These are phyloP conservation scores for Sceliomorpha sp. DNA, from an alignment of 2,888 invertebrate species.

Conservation along the genomic window DNA sequence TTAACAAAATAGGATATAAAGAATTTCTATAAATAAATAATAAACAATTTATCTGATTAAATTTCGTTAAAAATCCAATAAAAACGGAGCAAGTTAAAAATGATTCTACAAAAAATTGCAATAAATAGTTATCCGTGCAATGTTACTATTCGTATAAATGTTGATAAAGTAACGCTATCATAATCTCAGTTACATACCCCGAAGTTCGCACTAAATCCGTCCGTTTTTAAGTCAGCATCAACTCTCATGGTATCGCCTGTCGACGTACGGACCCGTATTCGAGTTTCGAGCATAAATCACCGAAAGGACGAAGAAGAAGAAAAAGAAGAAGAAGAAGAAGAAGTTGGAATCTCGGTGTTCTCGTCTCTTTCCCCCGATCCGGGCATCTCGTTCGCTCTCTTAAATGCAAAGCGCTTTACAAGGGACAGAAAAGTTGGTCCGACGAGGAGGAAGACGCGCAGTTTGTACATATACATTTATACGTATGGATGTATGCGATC, in stretches of 20 bases:
- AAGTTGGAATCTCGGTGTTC: slow-evolving; percentile 60
- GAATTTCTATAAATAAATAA: no score
- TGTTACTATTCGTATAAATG: no score
- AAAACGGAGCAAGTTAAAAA: no score
- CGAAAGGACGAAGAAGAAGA: no score
- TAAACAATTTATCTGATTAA: no score
- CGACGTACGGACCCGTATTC: slow-evolving; percentile 46
- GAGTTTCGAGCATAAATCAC: slow-evolving; percentile 65
- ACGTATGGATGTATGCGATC: slow-evolving; percentile 29
- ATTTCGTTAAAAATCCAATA: no score
- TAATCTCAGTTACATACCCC: no score
- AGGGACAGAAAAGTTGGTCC: slow-evolving; percentile 42
- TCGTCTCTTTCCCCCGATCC: slow-evolving; percentile 42
- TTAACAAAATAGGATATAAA: no score
- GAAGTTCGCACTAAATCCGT: slow-evolving; percentile 10
- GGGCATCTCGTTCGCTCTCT: slow-evolving; percentile 30
- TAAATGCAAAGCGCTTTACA: slow-evolving; percentile 61
- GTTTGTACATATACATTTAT: slow-evolving; percentile 30
- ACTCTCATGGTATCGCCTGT: slow-evolving; percentile 37
- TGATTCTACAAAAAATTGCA: no score
- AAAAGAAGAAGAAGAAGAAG: no score
- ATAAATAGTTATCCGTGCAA: no score
- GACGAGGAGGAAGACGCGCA: slow-evolving; percentile 33
- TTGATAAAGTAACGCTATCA: no score
- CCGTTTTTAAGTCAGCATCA: slow-evolving; percentile 16